Percentiles rank a stretch among this genome's conserved stretches.
These are phyloP conservation scores for Neostethus bicornis DNA, from an alignment of 2,797 vertebrate genomes.

Conservation along the genomic window DNA sequence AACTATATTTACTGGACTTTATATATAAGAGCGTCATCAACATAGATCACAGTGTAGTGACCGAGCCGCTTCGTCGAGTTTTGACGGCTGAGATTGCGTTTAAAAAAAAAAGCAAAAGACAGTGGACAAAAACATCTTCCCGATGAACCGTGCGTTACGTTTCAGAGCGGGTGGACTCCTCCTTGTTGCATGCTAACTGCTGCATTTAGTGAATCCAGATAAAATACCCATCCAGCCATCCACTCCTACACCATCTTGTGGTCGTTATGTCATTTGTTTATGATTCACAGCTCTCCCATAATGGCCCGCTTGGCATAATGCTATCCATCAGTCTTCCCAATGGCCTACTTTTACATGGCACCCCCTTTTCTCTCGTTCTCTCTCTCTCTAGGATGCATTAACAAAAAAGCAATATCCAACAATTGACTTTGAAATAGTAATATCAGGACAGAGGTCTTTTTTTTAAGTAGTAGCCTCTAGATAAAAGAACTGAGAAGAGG, in stretches of 20 bases:
- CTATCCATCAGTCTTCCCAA: constrained; percentile 70
- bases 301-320: constrained; percentile 67
- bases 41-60: constrained; percentile 61
- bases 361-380: constrained; percentile 42
- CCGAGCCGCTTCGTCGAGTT: constrained; percentile 46
- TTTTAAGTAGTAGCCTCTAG: constrained; percentile 35
- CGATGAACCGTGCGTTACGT: constrained; percentile 17
- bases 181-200: constrained; percentile 51
- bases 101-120: constrained; percentile 16
- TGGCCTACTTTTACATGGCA: constrained; percentile 59
- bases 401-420: constrained; percentile 60
- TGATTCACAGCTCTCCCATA: constrained; percentile 66
- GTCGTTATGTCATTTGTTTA: constrained; percentile 76
- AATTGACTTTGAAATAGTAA: constrained; percentile 67
- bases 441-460: constrained; percentile 50
- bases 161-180: constrained; percentile 32
- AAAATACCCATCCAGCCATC: constrained; percentile 55
- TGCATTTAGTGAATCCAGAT: constrained; percentile 59
- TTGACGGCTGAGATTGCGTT: constrained; percentile 34
- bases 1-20: constrained; percentile 62
- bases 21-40: constrained; percentile 61
- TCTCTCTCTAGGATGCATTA: constrained; percentile 54
- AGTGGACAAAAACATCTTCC: constrained; percentile 4
- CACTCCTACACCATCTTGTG: constrained; percentile 55
- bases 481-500: not conserved